Conservation (phyloP, 2,888 invertebrate genomes). For the Homarus gammarus region DNA sequence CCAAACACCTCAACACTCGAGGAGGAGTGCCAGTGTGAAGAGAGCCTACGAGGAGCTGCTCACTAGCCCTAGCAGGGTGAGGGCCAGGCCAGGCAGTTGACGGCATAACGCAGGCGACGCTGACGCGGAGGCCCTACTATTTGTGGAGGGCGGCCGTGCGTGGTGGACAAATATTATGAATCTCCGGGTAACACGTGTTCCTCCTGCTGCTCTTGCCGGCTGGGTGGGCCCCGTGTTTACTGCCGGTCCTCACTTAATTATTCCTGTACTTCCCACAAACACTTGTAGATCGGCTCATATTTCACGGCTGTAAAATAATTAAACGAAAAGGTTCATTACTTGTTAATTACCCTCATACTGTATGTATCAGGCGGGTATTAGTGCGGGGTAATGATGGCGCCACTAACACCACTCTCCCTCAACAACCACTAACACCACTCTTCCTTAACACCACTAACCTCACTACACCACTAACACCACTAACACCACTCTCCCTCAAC, state of each 20-base stretch:
- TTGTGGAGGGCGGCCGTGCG: neutral
- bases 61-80: neutral
- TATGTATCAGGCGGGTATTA: neutral
- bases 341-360: neutral
- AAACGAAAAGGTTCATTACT: neutral
- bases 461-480: too few species aligned
- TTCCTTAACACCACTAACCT: too few species aligned
- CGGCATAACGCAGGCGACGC: slow-evolving; percentile 27
- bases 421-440: too few species aligned
- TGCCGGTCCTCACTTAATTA: neutral
- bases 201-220: neutral
- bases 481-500: too few species aligned
- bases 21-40: neutral
- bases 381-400: neutral
- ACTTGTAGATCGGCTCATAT: neutral
- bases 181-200: slow-evolving; percentile 19
- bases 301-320: neutral
- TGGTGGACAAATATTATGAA: neutral
- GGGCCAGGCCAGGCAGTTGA: neutral
- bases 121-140: neutral
- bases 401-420: neutral
- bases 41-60: neutral
- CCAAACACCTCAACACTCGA: slow-evolving; percentile 12
- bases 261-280: too few species aligned
- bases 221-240: neutral